Evolutionary conservation across 2,113 vertebrate species (phyloP).

Genomic region (Zosterops hypoxanthus): DNA sequence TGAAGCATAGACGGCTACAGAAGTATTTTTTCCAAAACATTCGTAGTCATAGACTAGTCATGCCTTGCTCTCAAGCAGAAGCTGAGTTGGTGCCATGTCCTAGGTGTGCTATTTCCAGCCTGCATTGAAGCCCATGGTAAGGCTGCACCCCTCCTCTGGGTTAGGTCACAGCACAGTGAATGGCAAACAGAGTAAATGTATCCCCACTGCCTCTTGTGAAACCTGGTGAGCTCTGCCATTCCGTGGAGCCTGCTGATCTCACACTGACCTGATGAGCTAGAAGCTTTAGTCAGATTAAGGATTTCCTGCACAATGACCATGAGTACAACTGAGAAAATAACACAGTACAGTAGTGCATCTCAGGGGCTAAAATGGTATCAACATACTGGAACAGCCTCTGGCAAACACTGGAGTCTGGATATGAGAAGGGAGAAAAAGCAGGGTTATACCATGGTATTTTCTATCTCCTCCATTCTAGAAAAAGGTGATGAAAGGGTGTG

Average conservation of each 20-base stretch:
- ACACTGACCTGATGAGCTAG: background rate
- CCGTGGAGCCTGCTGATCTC: background rate
- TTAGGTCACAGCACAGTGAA: background rate
- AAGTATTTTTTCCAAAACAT: background rate
- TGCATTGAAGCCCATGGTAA: background rate
- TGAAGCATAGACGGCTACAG: background rate
- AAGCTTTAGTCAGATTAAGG: background rate
- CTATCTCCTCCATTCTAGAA: background rate
- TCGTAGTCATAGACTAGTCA: rapidly evolving
- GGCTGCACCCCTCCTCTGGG: background rate
- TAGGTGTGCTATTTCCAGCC: background rate
- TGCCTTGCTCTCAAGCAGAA: background rate
- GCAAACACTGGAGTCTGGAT: background rate
- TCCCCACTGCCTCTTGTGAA: background rate
- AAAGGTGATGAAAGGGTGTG: background rate
- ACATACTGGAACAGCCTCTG: background rate
- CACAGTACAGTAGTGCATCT: background rate
- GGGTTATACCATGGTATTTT: background rate
- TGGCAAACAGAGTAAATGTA: background rate
- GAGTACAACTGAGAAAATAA: background rate
- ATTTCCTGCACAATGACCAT: background rate
- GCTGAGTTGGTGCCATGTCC: rapidly evolving
- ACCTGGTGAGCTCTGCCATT: background rate
- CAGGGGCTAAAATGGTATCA: background rate
- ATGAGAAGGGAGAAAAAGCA: background rate